A percentile compares a stretch with the other conserved stretches of the same genome.
phyloP scores from a whole-genome alignment of 2,888 invertebrate genomes.

The Amitus sp. region DNA sequence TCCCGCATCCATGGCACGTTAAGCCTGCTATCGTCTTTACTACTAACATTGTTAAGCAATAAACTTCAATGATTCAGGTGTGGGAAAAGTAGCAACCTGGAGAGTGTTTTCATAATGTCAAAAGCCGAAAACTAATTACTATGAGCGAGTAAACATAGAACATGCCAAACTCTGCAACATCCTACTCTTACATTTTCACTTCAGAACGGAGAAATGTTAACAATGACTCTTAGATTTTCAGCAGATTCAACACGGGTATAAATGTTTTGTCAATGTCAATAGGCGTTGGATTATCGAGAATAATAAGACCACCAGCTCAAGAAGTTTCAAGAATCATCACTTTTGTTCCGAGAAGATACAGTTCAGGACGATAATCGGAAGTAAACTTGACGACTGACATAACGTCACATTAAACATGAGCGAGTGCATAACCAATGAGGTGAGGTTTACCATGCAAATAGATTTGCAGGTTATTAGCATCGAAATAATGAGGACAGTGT shows the following conservation, averaged over 20 bases:
- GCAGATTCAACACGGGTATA: no score
- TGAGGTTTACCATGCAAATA: conserved; percentile 2
- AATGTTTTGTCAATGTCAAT: no score
- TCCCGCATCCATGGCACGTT: background rate
- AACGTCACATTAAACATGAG: no score
- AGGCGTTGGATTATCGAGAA: no score
- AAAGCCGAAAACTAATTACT: background rate
- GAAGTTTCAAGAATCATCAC: conserved; percentile 11
- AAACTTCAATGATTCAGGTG: background rate
- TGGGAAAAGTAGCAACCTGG: conserved; percentile 4
- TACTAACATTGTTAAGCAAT: background rate
- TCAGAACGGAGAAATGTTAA: conserved; percentile 2
- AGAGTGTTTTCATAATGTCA: background rate
- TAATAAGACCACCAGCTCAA: background rate
- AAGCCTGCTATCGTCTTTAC: background rate
- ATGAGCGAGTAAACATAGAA: background rate
- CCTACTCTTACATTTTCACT: background rate
- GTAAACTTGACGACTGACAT: background rate
- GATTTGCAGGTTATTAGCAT: conserved; percentile 19
- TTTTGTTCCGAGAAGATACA: conserved; percentile 8
- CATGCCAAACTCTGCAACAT: background rate
- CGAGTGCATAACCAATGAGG: no score
- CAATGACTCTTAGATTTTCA: background rate
- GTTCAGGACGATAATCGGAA: background rate
- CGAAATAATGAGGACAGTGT: conserved; percentile 3